Percentiles rank a stretch among this genome's conserved stretches.
phyloP scores from a whole-genome alignment of 2,113 vertebrate species.

The Ibidorhyncha struthersii region DNA sequence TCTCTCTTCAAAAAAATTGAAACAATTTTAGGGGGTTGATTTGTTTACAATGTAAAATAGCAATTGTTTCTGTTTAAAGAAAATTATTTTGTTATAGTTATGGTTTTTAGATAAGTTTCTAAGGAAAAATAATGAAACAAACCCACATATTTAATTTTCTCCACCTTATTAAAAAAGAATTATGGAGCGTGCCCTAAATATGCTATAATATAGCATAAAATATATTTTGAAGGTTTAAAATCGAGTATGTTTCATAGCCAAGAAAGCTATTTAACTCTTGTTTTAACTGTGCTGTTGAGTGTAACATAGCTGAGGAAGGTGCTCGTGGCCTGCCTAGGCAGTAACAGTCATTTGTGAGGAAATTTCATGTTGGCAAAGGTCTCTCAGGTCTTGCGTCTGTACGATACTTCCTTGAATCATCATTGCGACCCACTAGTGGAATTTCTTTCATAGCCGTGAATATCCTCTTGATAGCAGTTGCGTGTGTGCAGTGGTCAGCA shows the following conservation, averaged over 20 bases:
- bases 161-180: background rate
- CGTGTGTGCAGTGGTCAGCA: background rate
- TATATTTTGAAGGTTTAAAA: background rate
- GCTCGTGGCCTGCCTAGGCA: background rate
- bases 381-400: background rate
- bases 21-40: background rate
- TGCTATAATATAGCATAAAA: background rate
- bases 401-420: fast-evolving
- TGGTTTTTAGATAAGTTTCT: background rate
- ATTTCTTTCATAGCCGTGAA: background rate
- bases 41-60: background rate
- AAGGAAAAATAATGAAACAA: background rate
- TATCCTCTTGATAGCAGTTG: background rate
- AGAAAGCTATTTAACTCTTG: background rate
- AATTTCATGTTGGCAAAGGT: background rate
- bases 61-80: background rate
- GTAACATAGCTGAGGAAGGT: background rate
- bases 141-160: background rate
- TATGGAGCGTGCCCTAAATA: background rate
- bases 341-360: background rate
- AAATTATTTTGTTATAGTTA: background rate
- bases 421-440: background rate
- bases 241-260: background rate
- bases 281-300: background rate
- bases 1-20: background rate